Percentiles rank a stretch among this genome's conserved stretches.
Conservation (phyloP, 2,888 invertebrate genomes). For the Drosophila kuntzei region DNA sequence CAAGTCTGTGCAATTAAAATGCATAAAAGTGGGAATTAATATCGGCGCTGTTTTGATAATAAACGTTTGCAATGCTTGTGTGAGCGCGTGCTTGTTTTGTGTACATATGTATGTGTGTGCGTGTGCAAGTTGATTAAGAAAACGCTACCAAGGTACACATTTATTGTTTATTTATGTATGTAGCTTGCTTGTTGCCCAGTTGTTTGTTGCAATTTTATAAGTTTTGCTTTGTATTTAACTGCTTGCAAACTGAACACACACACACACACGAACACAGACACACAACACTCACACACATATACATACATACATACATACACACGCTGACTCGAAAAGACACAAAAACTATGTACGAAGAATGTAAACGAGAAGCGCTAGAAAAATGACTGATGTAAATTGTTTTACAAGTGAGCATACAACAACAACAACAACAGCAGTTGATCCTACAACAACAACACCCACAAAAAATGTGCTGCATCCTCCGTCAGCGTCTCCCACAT, state of each 20-base stretch:
- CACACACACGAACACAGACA: conserved; percentile 34
- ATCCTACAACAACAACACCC: conserved; percentile 43
- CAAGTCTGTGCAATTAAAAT: neutral
- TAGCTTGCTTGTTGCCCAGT: conserved; percentile 54
- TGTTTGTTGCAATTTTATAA: conserved; percentile 69
- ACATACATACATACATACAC: too few relatives aligned
- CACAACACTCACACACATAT: conserved; percentile 35
- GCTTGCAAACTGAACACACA: conserved; percentile 60
- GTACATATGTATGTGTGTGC: conserved; percentile 52
- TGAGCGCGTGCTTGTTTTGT: conserved; percentile 36
- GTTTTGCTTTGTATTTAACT: conserved; percentile 67
- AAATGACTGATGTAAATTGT: conserved; percentile 80
- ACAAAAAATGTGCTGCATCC: conserved; percentile 52
- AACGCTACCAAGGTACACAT: conserved; percentile 70
- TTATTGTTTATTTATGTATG: conserved; percentile 66
- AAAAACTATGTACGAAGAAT: conserved; percentile 52
- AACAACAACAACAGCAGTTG: conserved; percentile 29
- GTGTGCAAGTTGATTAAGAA: conserved; percentile 53
- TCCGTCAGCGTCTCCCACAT: conserved; percentile 56
- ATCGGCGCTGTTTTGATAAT: neutral
- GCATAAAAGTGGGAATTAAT: conserved; percentile 18
- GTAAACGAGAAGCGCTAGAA: conserved; percentile 49
- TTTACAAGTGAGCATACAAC: conserved; percentile 71
- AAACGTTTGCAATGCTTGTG: conserved; percentile 21
- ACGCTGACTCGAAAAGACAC: conserved; percentile 17